These are phyloP conservation scores for Anseranas semipalmata DNA, from an alignment of 2,113 vertebrate genomes.

Conservation along the genomic window DNA sequence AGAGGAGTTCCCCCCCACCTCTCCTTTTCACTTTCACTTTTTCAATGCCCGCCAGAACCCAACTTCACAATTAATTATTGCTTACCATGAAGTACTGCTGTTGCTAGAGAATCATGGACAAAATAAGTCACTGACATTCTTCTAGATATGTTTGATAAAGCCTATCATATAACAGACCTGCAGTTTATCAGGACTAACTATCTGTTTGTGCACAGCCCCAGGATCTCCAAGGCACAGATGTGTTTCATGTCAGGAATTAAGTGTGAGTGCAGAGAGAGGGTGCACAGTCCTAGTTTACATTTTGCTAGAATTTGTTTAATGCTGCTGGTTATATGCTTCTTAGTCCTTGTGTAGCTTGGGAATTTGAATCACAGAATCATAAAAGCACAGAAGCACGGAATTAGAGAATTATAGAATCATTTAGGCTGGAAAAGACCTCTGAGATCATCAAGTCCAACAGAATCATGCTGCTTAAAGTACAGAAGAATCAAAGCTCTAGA, in stretches of 20 bases:
- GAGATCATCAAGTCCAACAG: too few species aligned
- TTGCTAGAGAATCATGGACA: background rate
- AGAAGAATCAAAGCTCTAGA: background rate
- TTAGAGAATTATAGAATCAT: too few species aligned
- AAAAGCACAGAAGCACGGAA: too few species aligned
- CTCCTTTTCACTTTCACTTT: background rate
- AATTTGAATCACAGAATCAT: background rate
- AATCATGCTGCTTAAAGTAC: background rate
- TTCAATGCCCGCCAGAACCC: background rate
- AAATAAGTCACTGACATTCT: background rate
- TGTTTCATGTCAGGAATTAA: background rate
- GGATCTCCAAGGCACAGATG: background rate
- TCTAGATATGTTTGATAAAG: background rate
- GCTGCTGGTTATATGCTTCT: background rate
- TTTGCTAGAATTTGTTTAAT: background rate
- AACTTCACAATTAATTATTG: background rate
- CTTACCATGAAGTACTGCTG: background rate
- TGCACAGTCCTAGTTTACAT: fast-evolving
- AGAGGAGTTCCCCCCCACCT: background rate
- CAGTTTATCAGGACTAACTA: background rate
- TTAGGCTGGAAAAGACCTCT: too few species aligned
- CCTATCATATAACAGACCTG: background rate
- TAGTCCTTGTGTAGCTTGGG: background rate
- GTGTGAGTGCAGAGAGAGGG: background rate
- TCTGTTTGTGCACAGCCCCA: background rate